Conservation (phyloP, 1,140 invertebrate genomes). For the Heliconius melpomene region DNA sequence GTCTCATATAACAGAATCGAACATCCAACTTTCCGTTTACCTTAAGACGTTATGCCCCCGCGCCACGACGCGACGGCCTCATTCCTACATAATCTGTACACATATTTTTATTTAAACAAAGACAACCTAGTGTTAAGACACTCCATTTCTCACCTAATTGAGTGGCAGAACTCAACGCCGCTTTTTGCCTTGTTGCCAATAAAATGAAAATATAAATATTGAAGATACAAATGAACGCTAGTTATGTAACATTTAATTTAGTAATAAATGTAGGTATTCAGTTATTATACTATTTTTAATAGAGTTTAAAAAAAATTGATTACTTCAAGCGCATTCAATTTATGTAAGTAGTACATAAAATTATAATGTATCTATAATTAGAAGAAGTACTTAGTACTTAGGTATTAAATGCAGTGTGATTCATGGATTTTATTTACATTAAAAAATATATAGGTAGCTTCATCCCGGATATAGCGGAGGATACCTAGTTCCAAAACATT, state of each 20-base stretch:
- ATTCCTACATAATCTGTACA: too few relatives aligned
- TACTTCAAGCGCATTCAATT: not conserved
- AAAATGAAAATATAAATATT: not conserved
- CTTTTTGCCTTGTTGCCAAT: too few relatives aligned
- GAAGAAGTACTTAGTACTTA: not conserved
- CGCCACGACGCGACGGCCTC: too few relatives aligned
- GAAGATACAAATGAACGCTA: not conserved
- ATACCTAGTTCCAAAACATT: not conserved
- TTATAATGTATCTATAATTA: not conserved
- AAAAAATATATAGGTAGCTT: too few relatives aligned
- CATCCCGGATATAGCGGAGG: too few relatives aligned
- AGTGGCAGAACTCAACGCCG: not conserved
- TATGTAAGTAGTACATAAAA: not conserved
- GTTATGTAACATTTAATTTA: not conserved
- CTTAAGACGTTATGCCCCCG: not conserved
- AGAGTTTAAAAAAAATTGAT: not conserved
- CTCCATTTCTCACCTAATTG: not conserved
- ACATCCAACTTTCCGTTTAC: too few relatives aligned
- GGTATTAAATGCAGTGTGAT: too few relatives aligned
- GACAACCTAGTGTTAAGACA: not conserved
- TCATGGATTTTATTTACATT: too few relatives aligned
- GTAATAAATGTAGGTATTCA: not conserved
- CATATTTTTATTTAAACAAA: too few relatives aligned
- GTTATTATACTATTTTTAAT: not conserved
- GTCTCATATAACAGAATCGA: too few relatives aligned